phyloP scores from a whole-genome alignment of 2,888 invertebrate genomes.

The Desoria tigrina region DNA sequence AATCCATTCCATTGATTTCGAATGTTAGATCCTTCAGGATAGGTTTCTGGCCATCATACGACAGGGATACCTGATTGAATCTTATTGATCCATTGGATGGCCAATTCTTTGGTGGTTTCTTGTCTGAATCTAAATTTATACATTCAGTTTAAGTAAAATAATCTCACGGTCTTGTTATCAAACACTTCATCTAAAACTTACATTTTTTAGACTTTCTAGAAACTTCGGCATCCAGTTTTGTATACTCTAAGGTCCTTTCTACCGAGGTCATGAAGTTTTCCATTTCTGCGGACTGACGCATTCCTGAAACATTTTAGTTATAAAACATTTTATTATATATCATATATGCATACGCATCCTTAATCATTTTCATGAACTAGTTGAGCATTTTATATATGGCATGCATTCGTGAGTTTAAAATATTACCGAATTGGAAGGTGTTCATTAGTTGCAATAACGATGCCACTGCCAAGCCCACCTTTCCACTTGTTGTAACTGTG shows the following conservation, averaged over 20 bases:
- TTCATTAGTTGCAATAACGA: conserved; percentile 57
- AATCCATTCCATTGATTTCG: conserved; percentile 57
- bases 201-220: conserved; percentile 54
- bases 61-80: conserved; percentile 55
- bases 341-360: neutral
- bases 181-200: no score
- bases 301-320: conserved; percentile 60
- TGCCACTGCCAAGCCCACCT: conserved; percentile 56
- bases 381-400: no score
- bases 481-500: conserved; percentile 53
- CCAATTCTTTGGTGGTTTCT: conserved; percentile 57
- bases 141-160: neutral
- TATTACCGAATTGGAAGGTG: conserved; percentile 65
- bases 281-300: conserved; percentile 86
- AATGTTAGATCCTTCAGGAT: conserved; percentile 57
- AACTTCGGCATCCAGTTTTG: conserved; percentile 58
- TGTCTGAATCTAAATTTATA: conserved; percentile 10
- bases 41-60: conserved; percentile 56
- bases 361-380: no score
- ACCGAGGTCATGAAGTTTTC: conserved; percentile 85
- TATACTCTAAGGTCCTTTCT: conserved; percentile 59
- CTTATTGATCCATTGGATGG: conserved; percentile 56
- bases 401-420: no score
- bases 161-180: neutral
- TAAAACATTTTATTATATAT: no score